Conservation (phyloP, 1,140 invertebrate species). For the Eueides isabella region DNA sequence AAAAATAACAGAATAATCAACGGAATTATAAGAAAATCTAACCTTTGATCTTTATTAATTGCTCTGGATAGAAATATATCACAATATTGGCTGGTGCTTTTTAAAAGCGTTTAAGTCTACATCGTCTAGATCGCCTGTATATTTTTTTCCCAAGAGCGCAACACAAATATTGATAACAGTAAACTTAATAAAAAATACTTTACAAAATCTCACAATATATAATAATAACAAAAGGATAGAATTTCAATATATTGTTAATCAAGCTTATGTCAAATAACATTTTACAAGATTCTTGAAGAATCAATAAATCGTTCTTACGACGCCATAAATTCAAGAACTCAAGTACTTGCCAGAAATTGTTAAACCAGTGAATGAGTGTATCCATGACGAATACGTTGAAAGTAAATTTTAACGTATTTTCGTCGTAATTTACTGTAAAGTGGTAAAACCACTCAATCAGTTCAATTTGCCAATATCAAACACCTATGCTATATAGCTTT, state of each 20-base stretch:
- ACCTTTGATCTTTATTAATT: no score
- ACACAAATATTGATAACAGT: no score
- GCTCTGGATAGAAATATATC: no score
- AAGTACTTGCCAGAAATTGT: slow-evolving; percentile 36
- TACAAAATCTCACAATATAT: neutral
- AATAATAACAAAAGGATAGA: neutral
- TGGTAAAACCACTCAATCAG: neutral
- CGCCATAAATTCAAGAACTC: slow-evolving; percentile 65
- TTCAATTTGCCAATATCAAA: neutral
- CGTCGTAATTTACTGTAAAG: neutral
- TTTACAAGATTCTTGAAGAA: neutral
- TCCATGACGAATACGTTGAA: neutral
- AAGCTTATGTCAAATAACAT: neutral
- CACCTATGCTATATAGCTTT: neutral
- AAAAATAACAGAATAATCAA: no score
- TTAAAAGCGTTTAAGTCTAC: no score
- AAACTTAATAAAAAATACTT: no score
- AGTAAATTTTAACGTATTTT: slow-evolving; percentile 5
- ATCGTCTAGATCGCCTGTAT: no score
- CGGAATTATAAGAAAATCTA: no score
- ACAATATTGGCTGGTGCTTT: no score
- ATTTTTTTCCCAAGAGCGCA: no score
- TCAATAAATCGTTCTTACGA: slow-evolving; percentile 30
- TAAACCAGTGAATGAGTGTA: neutral
- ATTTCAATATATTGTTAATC: neutral